Conservation (phyloP, 2,113 vertebrate species). For the Scophthalmus maximus region DNA sequence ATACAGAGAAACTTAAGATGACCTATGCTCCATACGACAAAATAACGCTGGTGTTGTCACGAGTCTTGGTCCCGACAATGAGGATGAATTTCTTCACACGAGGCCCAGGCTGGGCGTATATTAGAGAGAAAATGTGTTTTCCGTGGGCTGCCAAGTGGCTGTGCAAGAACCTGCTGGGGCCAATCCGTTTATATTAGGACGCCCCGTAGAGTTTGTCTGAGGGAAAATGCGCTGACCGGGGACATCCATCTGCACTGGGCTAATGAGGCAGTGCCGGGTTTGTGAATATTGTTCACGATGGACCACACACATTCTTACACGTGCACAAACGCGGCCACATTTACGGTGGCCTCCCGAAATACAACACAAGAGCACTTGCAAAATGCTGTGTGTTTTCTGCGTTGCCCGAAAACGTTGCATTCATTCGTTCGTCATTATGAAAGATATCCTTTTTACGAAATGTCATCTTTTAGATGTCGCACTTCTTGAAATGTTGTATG, state of each 20-base stretch:
- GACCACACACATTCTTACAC: constrained; percentile 11
- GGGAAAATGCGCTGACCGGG: constrained; percentile 33
- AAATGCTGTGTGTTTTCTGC: not conserved
- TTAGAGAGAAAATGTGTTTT: constrained; percentile 54
- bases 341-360: not conserved
- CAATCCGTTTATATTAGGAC: constrained; percentile 65
- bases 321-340: not conserved
- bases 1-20: constrained; percentile 27
- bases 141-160: constrained; percentile 39
- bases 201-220: constrained; percentile 45
- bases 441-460: no score
- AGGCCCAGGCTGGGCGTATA: constrained; percentile 26
- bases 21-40: constrained; percentile 21
- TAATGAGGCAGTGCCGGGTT: constrained; percentile 56
- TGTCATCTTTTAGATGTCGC: not conserved
- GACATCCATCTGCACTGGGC: constrained; percentile 53
- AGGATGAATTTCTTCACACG: constrained; percentile 48
- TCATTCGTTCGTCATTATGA: no score
- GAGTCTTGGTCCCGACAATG: constrained; percentile 27
- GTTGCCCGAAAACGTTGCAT: no score
- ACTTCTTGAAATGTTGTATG: not conserved
- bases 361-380: not conserved
- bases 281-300: constrained; percentile 26
- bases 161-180: constrained; percentile 44
- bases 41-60: constrained; percentile 39